phyloP scores from a whole-genome alignment of 2,888 invertebrate species.

The Aphidoletes aphidimyza region DNA sequence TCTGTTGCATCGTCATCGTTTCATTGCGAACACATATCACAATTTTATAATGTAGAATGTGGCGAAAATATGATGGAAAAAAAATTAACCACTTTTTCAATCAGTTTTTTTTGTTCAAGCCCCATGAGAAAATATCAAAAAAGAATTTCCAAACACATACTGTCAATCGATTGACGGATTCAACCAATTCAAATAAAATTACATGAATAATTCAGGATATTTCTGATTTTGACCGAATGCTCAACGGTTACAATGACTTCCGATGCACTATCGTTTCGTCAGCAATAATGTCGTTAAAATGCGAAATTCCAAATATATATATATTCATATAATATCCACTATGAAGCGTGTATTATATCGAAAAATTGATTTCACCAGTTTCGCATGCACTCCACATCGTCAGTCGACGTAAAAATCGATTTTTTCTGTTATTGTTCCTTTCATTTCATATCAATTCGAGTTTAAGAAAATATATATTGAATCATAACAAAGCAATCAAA shows the following conservation, averaged over 20 bases:
- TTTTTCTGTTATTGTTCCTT: too few relatives aligned
- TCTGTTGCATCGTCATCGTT: not conserved
- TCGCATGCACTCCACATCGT: not conserved
- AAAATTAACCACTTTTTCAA: too few relatives aligned
- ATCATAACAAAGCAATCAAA: slow-evolving; percentile 16
- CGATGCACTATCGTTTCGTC: too few relatives aligned
- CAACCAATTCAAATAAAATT: not conserved
- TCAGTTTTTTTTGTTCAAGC: too few relatives aligned
- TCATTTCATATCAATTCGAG: slow-evolving; percentile 10
- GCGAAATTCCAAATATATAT: too few relatives aligned
- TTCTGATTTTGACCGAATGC: not conserved
- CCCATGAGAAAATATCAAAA: not conserved
- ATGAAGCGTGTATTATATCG: not conserved
- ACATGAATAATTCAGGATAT: not conserved
- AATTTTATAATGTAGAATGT: too few relatives aligned
- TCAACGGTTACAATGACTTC: not conserved
- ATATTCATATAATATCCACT: too few relatives aligned
- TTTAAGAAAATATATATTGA: slow-evolving; percentile 25
- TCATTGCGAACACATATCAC: not conserved
- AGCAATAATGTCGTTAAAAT: too few relatives aligned
- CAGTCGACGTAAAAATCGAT: not conserved
- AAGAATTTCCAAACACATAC: not conserved
- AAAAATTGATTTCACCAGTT: not conserved
- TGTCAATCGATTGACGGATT: too few relatives aligned
- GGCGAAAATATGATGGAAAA: too few relatives aligned